Conservation (phyloP, 2,888 invertebrate species). For the Drosophila anomalipes region DNA sequence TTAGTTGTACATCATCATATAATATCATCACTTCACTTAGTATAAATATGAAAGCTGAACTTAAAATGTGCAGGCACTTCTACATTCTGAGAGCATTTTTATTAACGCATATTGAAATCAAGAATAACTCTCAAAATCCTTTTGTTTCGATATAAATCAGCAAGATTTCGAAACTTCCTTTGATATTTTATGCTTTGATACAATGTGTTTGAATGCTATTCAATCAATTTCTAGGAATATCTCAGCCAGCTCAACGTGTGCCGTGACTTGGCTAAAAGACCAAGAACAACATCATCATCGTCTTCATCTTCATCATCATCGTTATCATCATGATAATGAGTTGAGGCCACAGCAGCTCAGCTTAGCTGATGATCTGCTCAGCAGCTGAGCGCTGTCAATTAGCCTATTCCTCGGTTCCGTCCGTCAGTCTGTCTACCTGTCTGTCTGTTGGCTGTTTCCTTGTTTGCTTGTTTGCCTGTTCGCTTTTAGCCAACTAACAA, state of each 20-base stretch:
- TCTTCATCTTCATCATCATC: background rate
- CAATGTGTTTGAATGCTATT: background rate
- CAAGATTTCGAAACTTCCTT: background rate
- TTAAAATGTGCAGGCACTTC: background rate
- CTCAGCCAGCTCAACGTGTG: slow-evolving; percentile 14
- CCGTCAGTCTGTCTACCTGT: slow-evolving; percentile 6
- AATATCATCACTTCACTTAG: background rate
- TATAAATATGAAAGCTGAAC: background rate
- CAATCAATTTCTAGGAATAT: slow-evolving; percentile 1
- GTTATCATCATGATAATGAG: background rate
- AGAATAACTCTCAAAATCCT: background rate
- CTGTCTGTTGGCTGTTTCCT: slow-evolving; percentile 10
- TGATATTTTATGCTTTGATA: background rate
- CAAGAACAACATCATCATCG: background rate
- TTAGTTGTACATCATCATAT: background rate
- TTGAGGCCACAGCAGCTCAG: background rate
- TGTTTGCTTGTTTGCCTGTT: slow-evolving; percentile 5
- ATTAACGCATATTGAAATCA: background rate
- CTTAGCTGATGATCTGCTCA: slow-evolving; percentile 7
- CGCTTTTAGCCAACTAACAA: slow-evolving; percentile 35
- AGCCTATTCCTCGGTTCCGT: slow-evolving; percentile 18
- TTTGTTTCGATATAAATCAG: background rate
- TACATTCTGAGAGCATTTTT: background rate
- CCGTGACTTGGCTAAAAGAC: slow-evolving; percentile 16
- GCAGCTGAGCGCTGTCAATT: slow-evolving; percentile 49